Evolutionary conservation across 2,888 invertebrate species (phyloP).

Genomic region (Calliopum simillimum): DNA sequence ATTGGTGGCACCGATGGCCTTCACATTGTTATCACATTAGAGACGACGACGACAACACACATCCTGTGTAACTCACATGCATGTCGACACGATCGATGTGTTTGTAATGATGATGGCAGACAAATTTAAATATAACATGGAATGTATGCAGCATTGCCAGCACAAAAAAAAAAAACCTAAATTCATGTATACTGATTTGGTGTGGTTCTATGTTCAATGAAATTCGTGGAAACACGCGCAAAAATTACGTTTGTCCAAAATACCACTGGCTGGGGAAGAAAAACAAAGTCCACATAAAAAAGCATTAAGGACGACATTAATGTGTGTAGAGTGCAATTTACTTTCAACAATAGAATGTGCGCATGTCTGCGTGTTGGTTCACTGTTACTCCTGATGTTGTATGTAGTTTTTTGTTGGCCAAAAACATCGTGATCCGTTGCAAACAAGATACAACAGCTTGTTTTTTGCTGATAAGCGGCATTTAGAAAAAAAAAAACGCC

Average conservation of each 20-base stretch:
- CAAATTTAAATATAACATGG: constrained; percentile 26
- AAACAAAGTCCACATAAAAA: background rate
- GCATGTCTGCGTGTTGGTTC: constrained; percentile 21
- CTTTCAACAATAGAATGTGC: constrained; percentile 19
- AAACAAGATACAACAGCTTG: constrained; percentile 15
- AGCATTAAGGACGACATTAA: constrained; percentile 22
- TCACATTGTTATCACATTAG: background rate
- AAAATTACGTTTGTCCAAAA: constrained; percentile 17
- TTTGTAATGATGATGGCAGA: constrained; percentile 12
- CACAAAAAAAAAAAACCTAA: background rate
- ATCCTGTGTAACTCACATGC: constrained; percentile 10
- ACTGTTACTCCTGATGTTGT: background rate
- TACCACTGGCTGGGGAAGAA: no score
- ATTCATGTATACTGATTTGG: background rate
- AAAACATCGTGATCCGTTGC: constrained; percentile 30
- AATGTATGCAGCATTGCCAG: background rate
- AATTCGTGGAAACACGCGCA: constrained; percentile 33
- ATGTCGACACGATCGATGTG: constrained; percentile 33
- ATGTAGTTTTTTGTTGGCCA: background rate
- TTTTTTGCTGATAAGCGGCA: constrained; percentile 12
- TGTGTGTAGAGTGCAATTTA: constrained; percentile 6
- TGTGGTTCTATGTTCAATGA: background rate
- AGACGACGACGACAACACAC: no score
- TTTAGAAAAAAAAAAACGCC: constrained; percentile 26
- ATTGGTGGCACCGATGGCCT: background rate